These are phyloP conservation scores for Martes martes DNA, from an alignment of 2,113 vertebrate genomes.

Conservation along the genomic window DNA sequence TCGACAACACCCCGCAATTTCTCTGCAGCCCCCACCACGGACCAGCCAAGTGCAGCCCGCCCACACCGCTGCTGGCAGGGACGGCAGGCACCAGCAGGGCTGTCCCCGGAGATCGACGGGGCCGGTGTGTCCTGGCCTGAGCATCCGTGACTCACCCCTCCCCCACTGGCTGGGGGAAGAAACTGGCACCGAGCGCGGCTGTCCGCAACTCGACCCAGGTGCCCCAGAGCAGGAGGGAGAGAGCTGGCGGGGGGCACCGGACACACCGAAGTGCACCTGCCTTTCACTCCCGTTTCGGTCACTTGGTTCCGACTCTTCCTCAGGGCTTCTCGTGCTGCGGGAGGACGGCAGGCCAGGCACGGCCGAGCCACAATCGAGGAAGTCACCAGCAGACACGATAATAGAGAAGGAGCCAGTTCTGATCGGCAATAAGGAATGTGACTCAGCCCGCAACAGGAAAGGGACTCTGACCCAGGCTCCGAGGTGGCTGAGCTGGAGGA, in stretches of 20 bases:
- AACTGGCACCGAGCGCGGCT: neutral
- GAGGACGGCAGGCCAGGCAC: too few relatives aligned
- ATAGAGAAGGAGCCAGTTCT: neutral
- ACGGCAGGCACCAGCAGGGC: neutral
- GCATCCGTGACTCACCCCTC: neutral
- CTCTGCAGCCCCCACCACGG: neutral
- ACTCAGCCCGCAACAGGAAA: neutral
- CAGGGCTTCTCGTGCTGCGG: neutral
- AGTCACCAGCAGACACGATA: neutral
- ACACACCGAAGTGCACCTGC: neutral
- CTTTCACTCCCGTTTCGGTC: too few relatives aligned
- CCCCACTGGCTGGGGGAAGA: neutral
- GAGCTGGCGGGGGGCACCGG: too few relatives aligned
- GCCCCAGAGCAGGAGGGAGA: too few relatives aligned
- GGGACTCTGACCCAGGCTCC: neutral
- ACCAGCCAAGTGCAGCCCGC: neutral
- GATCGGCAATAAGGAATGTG: neutral
- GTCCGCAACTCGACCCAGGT: neutral
- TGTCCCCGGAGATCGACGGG: neutral
- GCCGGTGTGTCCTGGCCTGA: neutral
- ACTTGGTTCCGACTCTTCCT: neutral
- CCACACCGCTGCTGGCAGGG: neutral
- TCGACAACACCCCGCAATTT: neutral
- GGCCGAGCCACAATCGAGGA: neutral
- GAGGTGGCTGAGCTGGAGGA: fast-evolving